Base-by-base conservation (phyloP, 92 coral and sea anemone genomes). In the Epizoanthus rinbou region DNA sequence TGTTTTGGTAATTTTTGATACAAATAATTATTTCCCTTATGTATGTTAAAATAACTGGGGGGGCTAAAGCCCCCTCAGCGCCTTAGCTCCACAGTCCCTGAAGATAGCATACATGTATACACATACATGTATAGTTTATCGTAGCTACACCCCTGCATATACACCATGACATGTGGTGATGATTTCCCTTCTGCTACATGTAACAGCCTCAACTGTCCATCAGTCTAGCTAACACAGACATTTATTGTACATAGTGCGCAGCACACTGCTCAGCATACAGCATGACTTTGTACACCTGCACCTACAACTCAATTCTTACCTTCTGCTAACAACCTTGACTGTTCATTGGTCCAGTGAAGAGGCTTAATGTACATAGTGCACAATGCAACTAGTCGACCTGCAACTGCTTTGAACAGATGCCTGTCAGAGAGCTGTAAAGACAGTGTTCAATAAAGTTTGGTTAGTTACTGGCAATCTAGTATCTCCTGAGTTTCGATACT, bases 291-390 rank as follows among this genome's bases (percentile, higher is more conserved):
- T n/a, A n/a, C n/a, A n/a, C n/a, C n/a, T 28, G 2, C 31, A 28
- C 31, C 31, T 28, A 28, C 31, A 28, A 28, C 31, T 28, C 31
- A 28, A 11, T 65, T 24, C 6, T 53, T 81, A 91, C 94, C 94
- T 80, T 81, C 60, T 23, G 89, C 86, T 22, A 31, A 5, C 0
- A 66, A 19, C 47, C 50, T 69, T 17, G 89, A 64, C 16, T 66
- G 31, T 70, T 50, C 23, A 75, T 79, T 69, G 67, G 87, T 58
- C 87, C 89, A 85, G 2, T 19, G 35, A 35, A 64, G 67, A 21
- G 75, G 66, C 11, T 57, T 69, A 23, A 64, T 54, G 63, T 88
- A 85, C 39, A 81, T 79, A 52, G 91, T 87, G 71, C 94, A 91
- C 22, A 91, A 53, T 19, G 69, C 37, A 28, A 91, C 79, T 85